These are phyloP conservation scores for Pristionchus fissidentatus DNA, from an alignment of 2,888 invertebrate genomes.

Conservation along the genomic window DNA sequence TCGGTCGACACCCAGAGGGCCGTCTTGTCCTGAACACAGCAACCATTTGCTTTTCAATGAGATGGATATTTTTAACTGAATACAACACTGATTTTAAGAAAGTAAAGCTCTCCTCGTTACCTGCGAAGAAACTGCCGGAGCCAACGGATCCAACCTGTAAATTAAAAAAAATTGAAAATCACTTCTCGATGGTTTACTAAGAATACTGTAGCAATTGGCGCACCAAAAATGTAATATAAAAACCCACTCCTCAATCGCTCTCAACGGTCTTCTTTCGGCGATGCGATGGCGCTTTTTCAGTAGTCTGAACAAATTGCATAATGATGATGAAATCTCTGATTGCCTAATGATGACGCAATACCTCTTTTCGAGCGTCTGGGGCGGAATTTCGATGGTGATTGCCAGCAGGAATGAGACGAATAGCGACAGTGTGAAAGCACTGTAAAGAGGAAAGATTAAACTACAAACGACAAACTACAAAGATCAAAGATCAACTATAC, in stretches of 20 bases:
- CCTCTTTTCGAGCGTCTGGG: conserved; percentile 31
- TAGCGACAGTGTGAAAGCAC: conserved; percentile 49
- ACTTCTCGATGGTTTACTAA: too few relatives aligned
- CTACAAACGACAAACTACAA: neutral
- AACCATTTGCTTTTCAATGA: neutral
- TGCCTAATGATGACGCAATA: neutral
- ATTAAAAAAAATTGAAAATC: too few relatives aligned
- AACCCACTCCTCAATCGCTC: neutral
- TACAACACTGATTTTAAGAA: neutral
- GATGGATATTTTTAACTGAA: neutral
- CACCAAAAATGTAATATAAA: neutral
- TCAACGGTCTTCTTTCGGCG: neutral
- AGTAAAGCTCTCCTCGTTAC: neutral
- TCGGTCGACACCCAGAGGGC: conserved; percentile 34
- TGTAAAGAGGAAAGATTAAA: conserved; percentile 39
- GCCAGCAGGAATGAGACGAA: conserved; percentile 57
- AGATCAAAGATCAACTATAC: neutral
- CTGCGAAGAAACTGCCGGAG: conserved; percentile 23
- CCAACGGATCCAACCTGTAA: conserved; percentile 1
- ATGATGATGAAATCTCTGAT: neutral
- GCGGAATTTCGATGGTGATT: conserved; percentile 52
- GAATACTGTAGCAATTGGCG: neutral
- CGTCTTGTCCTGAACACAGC: neutral
- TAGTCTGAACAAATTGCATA: neutral
- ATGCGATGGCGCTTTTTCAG: conserved; percentile 6